Base-by-base conservation (phyloP, 2,888 invertebrate genomes). In the Sinopyrophorus schimmeli region DNA sequence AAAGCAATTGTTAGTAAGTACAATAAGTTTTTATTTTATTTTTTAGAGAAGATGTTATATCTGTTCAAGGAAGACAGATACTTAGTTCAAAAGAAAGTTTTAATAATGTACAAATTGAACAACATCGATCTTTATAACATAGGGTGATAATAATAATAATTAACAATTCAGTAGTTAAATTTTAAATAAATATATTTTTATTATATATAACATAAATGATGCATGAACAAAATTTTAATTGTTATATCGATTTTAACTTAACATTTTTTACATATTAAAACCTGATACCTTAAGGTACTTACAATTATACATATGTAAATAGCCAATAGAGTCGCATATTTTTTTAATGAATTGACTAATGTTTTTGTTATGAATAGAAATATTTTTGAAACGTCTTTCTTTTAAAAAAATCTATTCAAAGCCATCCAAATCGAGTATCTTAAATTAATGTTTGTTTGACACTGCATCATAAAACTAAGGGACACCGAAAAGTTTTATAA, bases 71-170 rank as follows among this genome's bases (percentile, higher is more conserved):
- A 20, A 28, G 52, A n/a, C 43, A 47, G 18, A 47, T 47, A 30
- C 35, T 47, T 18, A 52, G 54, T 40, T 46, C 52, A 30, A 57
- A 58, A 31, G 23, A 24, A 18, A 57, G 58, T 48, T 53, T 59
- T 44, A 43, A 39, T 14, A 56, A 49, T 26, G 16, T 48, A 11
- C 26, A 26, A 12, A 11, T 15, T n/a, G 56, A 59, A 50, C 43
- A 57, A 31, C 56, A 57, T 21, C 52, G 59, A 43, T 59, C 59
- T 35, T 53, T 61, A 34, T 49, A 43, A 20, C 37, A 38, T 12
- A 23, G 12, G 6, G 2, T 11, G 16, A 23, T 23, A 23, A 9
- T 31, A 30, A 35, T 21, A 9, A 2, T 15, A 35, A 35, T 35
- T 10, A 26, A 12, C 3, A 27, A n/a, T n/a, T n/a, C n/a, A n/a